Conservation (phyloP, 2,888 invertebrate genomes). For the Maniola hyperantus region DNA sequence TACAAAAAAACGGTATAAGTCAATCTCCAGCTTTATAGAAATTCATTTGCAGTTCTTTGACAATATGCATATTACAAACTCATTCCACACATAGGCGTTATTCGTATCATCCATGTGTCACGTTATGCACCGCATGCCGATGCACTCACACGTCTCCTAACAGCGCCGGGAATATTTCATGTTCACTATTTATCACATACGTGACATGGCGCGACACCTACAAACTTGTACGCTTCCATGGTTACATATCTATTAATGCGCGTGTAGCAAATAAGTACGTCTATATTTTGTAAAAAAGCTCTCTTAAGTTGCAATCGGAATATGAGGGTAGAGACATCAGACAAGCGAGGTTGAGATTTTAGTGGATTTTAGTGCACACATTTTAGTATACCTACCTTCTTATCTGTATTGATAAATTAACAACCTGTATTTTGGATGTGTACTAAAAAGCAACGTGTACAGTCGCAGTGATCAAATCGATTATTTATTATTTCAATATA, state of each 20-base stretch:
- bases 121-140: conserved; percentile 19
- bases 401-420: no score
- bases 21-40: not conserved
- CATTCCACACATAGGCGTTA: conserved; percentile 17
- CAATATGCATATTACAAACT: not conserved
- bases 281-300: not conserved
- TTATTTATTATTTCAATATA: no score
- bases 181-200: conserved; percentile 34
- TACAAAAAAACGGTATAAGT: no score
- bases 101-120: conserved; percentile 9
- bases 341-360: not conserved
- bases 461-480: no score
- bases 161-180: conserved; percentile 31
- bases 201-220: conserved; percentile 21
- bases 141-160: conserved; percentile 26
- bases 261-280: not conserved
- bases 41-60: not conserved
- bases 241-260: conserved; percentile 3
- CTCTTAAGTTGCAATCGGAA: no score
- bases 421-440: no score
- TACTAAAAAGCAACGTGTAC: no score
- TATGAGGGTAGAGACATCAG: not conserved
- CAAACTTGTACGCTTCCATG: conserved; percentile 9
- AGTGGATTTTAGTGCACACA: no score
- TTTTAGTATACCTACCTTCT: no score